Conservation (phyloP, 2,113 vertebrate genomes). For the Danionella cerebrum region DNA sequence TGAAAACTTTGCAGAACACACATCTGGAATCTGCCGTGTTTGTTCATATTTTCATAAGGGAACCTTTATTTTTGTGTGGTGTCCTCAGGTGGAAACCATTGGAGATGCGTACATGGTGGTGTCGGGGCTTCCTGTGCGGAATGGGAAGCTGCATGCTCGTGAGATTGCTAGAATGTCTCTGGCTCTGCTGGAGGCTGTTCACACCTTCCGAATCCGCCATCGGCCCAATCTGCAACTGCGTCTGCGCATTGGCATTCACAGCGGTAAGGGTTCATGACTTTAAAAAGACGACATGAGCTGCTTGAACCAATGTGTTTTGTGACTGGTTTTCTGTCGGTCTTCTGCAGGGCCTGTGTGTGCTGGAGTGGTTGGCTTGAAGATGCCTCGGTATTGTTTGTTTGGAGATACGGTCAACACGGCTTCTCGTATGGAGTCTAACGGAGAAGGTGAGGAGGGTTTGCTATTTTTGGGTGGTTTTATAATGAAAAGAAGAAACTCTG, state of each 20-base stretch:
- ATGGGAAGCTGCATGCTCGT: slow-evolving; percentile 73
- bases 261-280: slow-evolving; percentile 65
- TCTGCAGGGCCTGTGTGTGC: slow-evolving; percentile 73
- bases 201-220: slow-evolving; percentile 81
- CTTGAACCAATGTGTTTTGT: too few species aligned
- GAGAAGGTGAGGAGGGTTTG: slow-evolving; percentile 60
- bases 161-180: slow-evolving; percentile 89
- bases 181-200: slow-evolving; percentile 79
- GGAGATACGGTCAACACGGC: slow-evolving; percentile 81
- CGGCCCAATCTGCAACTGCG: slow-evolving; percentile 72
- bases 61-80: neutral
- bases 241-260: slow-evolving; percentile 84
- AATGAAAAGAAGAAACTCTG: too few species aligned
- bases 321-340: neutral
- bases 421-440: slow-evolving; percentile 81
- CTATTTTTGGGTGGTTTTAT: too few species aligned
- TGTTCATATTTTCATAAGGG: neutral
- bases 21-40: too few species aligned
- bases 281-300: too few species aligned
- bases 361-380: slow-evolving; percentile 77
- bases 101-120: slow-evolving; percentile 97
- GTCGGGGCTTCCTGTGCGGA: slow-evolving; percentile 82
- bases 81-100: slow-evolving; percentile 83
- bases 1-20: too few species aligned
- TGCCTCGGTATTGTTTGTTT: slow-evolving; percentile 81